Evolutionary conservation across 2,888 invertebrate genomes (phyloP), one percentile per base, ranked within the genome.

Genomic region (Drosophila kuntzei): DNA sequence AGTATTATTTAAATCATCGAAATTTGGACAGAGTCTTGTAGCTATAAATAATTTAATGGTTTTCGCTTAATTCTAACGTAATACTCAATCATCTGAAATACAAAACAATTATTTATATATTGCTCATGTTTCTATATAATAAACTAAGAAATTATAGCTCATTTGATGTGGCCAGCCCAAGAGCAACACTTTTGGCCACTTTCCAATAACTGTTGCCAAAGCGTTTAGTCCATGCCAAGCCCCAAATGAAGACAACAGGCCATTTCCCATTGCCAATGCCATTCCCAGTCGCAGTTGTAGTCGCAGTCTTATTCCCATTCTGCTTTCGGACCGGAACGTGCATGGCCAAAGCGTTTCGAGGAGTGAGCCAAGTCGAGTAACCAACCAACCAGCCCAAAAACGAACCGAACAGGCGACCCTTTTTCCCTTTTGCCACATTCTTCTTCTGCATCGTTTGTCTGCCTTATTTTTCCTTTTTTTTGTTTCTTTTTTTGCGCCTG

Each of bases 261-360:
- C 76, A 76, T 78, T 72, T 77, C 58, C 78, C 68, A 72, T 63
- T 49, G 62, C 32, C 57, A 60, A 49, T 51, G 36, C 51, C 58
- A 59, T 43, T 57, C 39, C n/a, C 29, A 9, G 22, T 22, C 32
- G 12, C 8, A 12, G 41, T 57, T 43, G n/a, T 22, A 9, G 22
- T 25, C 32, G 12, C 14, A n/a, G 41, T 43, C 43, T 44, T 16
- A 27, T 27, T n/a, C 61, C 34, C 18, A 51, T 46, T 46, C 34
- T n/a, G 22, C 22, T 25, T 55, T 47, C 25, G 16, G 57, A 67
- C 50, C 51, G 61, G 39, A 71, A 69, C 67, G 76, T 76, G 79
- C 81, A 76, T 76, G 78, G 78, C 73, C 78, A 70, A 77, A 67
- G 22, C 77, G 76, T 67, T 76, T 76, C 65, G 69, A 77, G 63